Evolutionary conservation across 2,113 vertebrate species (phyloP).

Genomic region (Leptobrachium leishanense): DNA sequence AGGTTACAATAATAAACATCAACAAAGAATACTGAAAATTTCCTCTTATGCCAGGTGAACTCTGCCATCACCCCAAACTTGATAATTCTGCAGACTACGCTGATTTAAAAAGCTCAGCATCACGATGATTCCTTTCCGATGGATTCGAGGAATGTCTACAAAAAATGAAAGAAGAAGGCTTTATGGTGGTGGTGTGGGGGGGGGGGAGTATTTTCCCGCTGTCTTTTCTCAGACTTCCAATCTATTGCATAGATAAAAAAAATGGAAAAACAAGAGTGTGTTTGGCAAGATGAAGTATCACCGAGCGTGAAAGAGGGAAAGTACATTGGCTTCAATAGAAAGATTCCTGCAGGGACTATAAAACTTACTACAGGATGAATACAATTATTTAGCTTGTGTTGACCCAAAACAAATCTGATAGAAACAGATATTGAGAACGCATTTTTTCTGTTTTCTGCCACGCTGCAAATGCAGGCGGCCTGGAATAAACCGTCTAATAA

Average conservation of each 20-base stretch:
- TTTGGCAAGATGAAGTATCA: conserved; percentile 37
- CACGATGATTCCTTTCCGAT: conserved; percentile 65
- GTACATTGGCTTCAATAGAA: conserved; percentile 26
- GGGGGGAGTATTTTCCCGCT: conserved; percentile 35
- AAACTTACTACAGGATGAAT: conserved; percentile 12
- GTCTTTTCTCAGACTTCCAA: conserved; percentile 38
- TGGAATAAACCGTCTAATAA: too few relatives aligned
- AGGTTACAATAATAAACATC: background rate
- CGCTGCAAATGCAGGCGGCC: too few relatives aligned
- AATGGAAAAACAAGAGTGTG: background rate
- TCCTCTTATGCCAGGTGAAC: conserved; percentile 78
- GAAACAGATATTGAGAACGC: too few relatives aligned
- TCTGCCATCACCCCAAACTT: conserved; percentile 75
- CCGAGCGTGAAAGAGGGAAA: conserved; percentile 14
- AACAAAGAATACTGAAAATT: conserved; percentile 38
- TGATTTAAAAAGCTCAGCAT: conserved; percentile 77
- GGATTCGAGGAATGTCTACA: conserved; percentile 73
- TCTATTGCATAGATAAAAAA: conserved; percentile 28
- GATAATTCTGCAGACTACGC: conserved; percentile 76
- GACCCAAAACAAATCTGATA: conserved; percentile 2
- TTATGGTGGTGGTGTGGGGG: too few relatives aligned
- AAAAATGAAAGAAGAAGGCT: too few relatives aligned
- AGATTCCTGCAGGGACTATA: conserved; percentile 6
- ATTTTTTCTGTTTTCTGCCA: too few relatives aligned
- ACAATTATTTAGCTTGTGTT: conserved; percentile 1